These are phyloP conservation scores for Phalacrocorax aristotelis DNA, from an alignment of 2,113 vertebrate species.

Conservation along the genomic window DNA sequence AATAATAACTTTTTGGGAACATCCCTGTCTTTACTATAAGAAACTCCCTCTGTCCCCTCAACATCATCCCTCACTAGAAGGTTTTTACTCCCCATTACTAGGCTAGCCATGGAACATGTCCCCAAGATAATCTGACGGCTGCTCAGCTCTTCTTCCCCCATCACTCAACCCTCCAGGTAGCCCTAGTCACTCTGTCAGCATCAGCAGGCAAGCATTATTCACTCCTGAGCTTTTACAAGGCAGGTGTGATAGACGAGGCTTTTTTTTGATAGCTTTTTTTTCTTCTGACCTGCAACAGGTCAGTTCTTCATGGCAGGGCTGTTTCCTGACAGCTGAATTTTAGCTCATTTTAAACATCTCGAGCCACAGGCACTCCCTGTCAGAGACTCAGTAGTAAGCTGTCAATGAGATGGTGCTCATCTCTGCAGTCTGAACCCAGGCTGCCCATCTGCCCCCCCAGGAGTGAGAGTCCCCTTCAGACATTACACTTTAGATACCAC, in stretches of 20 bases:
- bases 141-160: neutral
- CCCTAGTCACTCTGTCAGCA: rapidly evolving
- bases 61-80: neutral
- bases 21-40: neutral
- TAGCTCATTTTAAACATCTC: neutral
- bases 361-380: neutral
- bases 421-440: neutral
- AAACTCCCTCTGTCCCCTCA: neutral
- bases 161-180: neutral
- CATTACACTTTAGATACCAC: neutral
- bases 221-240: neutral
- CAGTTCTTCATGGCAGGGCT: neutral
- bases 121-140: neutral
- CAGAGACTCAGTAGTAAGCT: neutral
- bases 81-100: neutral
- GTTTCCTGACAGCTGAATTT: neutral
- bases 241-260: neutral
- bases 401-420: neutral
- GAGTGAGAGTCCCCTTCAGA: neutral
- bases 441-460: neutral
- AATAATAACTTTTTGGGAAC: neutral
- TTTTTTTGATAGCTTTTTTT: neutral
- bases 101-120: neutral
- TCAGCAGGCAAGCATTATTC: neutral
- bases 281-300: neutral